Evolutionary conservation across 1,140 invertebrate species (phyloP), one percentile per base, ranked within the genome.

Genomic region (Zaprionus ghesquierei): DNA sequence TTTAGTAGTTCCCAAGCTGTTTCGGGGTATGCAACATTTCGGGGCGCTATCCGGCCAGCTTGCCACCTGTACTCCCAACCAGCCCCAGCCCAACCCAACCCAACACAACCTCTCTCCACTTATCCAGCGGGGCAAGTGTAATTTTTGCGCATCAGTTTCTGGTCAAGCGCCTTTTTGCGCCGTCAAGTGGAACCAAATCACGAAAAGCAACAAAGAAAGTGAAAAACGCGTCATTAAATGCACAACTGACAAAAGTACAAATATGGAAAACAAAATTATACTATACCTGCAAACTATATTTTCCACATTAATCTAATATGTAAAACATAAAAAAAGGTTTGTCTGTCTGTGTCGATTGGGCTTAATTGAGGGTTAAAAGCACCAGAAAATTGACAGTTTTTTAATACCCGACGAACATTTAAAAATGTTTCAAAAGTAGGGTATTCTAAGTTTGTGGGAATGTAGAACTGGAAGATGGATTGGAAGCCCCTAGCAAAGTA

Each of bases 91-190:
- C n/a, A n/a, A n/a, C n/a, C n/a, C n/a, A n/a, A n/a, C n/a, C n/a
- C n/a, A n/a, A n/a, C n/a, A n/a, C n/a, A 12, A 12, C 2, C 10
- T 12, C 35, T 8, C 6, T 15, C n/a, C 35, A n/a, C 35, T 1
- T 35, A 2, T 10, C 58, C 66, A 51, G 23, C 58, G 60, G 73
- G 62, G 51, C 62, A 62, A 51, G 53, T 73, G 58, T 73, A 73
- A 71, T 62, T 77, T 76, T 74, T 77, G 79, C 79, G 69, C 70
- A 76, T 79, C 62, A 71, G 63, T 79, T 81, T 81, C 79, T 79
- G 77, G 79, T 79, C 79, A 81, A 81, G 79, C 69, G 79, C 77
- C 46, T 81, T 79, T 81, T 81, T 71, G 59, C 79, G 65, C 77
- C 66, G 20, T 72, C 73, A 65, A 74, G 51, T 73, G 74, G 69